Base-by-base conservation (phyloP, 30 jellyfish, hydroid and myxozoan genomes). In the Mastigias papua region DNA sequence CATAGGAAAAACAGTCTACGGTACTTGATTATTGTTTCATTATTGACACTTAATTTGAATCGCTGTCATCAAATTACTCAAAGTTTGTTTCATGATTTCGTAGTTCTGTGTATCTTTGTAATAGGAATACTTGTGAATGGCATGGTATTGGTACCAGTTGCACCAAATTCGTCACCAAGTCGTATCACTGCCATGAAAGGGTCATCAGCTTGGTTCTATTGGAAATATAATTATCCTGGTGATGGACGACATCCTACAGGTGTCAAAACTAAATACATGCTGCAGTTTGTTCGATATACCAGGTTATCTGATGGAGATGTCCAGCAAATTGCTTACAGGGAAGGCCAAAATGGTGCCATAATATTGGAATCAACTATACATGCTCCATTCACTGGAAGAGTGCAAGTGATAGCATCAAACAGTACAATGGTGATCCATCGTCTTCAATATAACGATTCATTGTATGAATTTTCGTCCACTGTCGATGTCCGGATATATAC, bases 181-280 rank as follows among this genome's bases (percentile, higher is more conserved):
- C 57, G n/a, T 17, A 48, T 81, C 8, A 66, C 82, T 0, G 83
- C 81, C 0, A 9, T 21, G 5, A 81, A 42, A n/a, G 46, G 37
- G 0, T 81, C 91, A 64, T 28, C 91, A 17, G 91, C 64, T 8
- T 42, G 75, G 83, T 32, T 81, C 30, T 73, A 65, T 65, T 81
- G 91, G 91, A 48, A 27, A n/a, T 81, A 81, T 46, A 67, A 51
- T 19, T 81, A 60, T 27, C 34, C 22, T 29, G 82, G 64, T 2
- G 76, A 71, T 81, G 75, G 27, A 22, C 46, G 0, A 3, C 26
- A 7, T 1, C 9, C 54, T 16, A 73, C 16, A 1, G 0, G 1
- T 6, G 19, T 57, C 7, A 57, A 5, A 57, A 5, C 27, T 4
- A 42, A 42, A 42, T 70, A 70, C 66, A 0, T 0, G 34, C 3